Evolutionary conservation across 2,888 invertebrate species (phyloP), one percentile per base, ranked within the genome.

Genomic region (Eupelmus urozonus): DNA sequence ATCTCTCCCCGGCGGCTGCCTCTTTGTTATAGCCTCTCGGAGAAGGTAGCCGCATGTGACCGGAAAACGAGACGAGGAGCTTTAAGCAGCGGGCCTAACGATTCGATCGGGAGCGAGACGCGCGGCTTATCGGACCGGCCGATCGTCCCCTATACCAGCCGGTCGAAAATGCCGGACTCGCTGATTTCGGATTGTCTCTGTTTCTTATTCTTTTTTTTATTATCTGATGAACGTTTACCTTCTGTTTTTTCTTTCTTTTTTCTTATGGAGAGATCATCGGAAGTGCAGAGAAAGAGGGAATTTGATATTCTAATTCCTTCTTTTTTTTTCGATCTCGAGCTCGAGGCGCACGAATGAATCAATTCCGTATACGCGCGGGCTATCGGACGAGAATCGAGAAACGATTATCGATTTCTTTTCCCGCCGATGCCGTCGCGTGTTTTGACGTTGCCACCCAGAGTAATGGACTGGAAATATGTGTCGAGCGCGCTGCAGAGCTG

Each of bases 11-110:
- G 4, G 1, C 40, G 9, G 3, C 34, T 34, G 3, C 34, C 9
- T 34, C 55, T 62, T 72, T 65, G 65, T 73, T 23, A 13, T 16
- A 7, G 53, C 11, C n/a, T 51, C 4, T 72, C 53, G 45, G 60
- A 65, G 57, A 55, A 69, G 63, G 55, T 59, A 57, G 71, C 65
- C 77, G 70, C 81, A 72, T 83, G 84, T 83, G 82, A 2, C 20
- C 2, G 13, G 9, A 62, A 16, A 23, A 42, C 11, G 9, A 34
- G 34, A 34, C 34, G 34, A 34, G 3, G 3, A 9, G 9, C 9
- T 34, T 34, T 34, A 34, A 34, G 9, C n/a, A 34, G 34, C 34
- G 9, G 9, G 5, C 34, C 9, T 34, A 34, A 34, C 9, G 34
- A 34, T 63, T 63, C 45, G 5, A 13, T 25, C 23, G 25, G n/a